Base-by-base conservation (phyloP, 2,888 invertebrate genomes). In the Taenaris catops region DNA sequence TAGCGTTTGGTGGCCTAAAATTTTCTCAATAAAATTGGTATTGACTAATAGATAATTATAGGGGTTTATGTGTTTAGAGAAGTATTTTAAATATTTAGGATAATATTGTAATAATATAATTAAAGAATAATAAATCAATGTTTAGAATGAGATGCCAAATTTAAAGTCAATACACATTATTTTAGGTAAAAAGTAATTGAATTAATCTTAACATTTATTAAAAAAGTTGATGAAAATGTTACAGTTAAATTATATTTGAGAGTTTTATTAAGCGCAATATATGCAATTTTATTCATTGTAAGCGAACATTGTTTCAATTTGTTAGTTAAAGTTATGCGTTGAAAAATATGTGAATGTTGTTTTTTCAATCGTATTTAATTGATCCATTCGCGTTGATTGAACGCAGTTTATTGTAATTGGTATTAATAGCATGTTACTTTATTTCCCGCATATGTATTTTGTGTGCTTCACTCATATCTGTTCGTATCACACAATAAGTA, bases 111-210 rank as follows among this genome's bases (percentile, higher is more conserved):
- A 69, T 32, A 25, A 32, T 73, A 69, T 74, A 74, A 80, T 74
- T 62, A 71, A 54, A 67, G 68, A 71, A 63, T 63, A 65, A 74
- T 80, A 80, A 81, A 78, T 84, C 83, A 75, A 80, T 84, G 84
- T 86, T 81, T 86, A 86, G 84, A 71, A 79, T 71, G 81, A 86
- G 84, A 81, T 90, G 90, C 90, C 90, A 90, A 90, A 90, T 89
- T 83, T 80, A 87, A 89, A 90, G 90, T 90, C 90, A 90, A 90
- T 90, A 90, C 89, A 79, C 78, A 76, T 87, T 88, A 87, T 80
- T 83, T 86, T 86, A 89, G 87, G 88, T 88, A 88, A 87, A 88
- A 68, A 63, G 64, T 84, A 83, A 83, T 74, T 80, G 79, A 81
- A 67, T 65, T 80, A 81, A 81, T 78, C 78, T 76, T 81, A 79